Evolutionary conservation across 2,888 invertebrate genomes (phyloP), one percentile per base, ranked within the genome.

Genomic region (Tipula vernalis): DNA sequence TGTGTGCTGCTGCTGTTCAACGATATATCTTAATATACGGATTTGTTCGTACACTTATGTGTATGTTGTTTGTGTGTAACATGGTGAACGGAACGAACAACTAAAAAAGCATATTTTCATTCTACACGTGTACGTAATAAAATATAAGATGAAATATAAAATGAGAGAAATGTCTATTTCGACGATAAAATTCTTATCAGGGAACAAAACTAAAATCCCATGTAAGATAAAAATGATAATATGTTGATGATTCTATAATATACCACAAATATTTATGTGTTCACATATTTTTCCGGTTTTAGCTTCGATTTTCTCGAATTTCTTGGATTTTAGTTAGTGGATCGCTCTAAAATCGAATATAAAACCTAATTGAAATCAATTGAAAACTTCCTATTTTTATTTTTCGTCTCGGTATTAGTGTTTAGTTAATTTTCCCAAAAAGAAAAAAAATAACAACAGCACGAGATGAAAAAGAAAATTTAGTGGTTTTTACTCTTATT

Each of bases 171-270:
- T 12, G 71, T 71, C 71, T 71, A 71, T 71, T 71, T 71, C 28
- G 71, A 71, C 71, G 71, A 71, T 71, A 71, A 71, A 71, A 71
- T 71, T 71, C 71, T 71, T 71, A 71, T 71, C 71, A 71, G 71
- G 71, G 71, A 71, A 71, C 0, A 71, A 28, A 71, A 71, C 71
- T 51, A 71, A 71, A 71, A 71, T 28, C 13, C 71, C 71, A 71
- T 71, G 2, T 71, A 71, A 71, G 71, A 71, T 71, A 71, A 71
- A 71, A 71, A 28, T 71, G 71, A 71, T 71, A 71, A 71, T 71
- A 71, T 71, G 71, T 71, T 71, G 71, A 71, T 71, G 71, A 71
- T 71, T 71, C 71, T 71, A 71, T 71, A 28, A 18, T 71, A 71
- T 28, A 71, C 71, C 71, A 28, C 71, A 71, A 71, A 71, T 71